These are phyloP conservation scores for Theodoxus fluviatilis DNA, from an alignment of 2,888 invertebrate genomes.

Conservation along the genomic window DNA sequence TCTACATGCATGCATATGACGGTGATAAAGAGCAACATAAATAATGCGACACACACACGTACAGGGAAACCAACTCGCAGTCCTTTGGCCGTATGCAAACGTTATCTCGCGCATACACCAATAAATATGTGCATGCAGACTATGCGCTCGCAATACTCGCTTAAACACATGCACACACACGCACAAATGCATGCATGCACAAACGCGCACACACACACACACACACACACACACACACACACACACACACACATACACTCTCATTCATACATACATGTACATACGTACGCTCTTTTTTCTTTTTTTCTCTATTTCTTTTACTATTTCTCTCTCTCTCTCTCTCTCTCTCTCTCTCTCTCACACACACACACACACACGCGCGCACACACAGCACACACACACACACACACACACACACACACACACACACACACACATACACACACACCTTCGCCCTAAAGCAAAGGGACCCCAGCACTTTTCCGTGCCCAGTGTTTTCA, in stretches of 20 bases:
- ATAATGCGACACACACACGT: slow-evolving; percentile 5
- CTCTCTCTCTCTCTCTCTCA: slow-evolving; percentile 15
- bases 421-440: background rate
- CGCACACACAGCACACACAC: background rate
- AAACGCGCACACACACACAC: background rate
- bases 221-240: background rate
- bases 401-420: background rate
- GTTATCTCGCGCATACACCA: background rate
- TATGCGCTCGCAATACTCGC: background rate
- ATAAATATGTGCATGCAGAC: background rate
- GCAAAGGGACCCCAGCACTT: too few relatives aligned
- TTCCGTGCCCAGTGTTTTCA: too few relatives aligned
- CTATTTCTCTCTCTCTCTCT: background rate
- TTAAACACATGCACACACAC: background rate
- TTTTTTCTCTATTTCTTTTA: background rate
- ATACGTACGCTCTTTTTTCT: background rate
- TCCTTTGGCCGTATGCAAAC: too few relatives aligned
- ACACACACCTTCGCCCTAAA: background rate
- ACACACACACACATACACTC: background rate
- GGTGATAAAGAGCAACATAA: too few relatives aligned
- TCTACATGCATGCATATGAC: too few relatives aligned
- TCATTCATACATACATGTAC: background rate
- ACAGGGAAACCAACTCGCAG: too few relatives aligned
- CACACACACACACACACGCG: background rate
- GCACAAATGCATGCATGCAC: background rate